Evolutionary conservation across 2,888 invertebrate genomes (phyloP).

Genomic region (Xestobium rufovillosum): DNA sequence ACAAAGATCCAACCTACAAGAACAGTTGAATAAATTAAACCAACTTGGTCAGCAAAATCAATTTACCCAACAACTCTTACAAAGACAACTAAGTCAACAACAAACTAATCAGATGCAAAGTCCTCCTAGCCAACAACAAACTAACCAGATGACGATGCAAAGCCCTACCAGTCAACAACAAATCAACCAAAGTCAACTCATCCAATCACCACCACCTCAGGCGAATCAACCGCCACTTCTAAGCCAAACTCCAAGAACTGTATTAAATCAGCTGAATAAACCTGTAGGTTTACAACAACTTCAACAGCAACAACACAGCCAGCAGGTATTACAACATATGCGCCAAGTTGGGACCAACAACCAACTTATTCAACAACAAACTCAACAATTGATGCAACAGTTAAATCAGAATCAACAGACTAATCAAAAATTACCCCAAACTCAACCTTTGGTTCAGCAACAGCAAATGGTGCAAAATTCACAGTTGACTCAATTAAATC

Average conservation of each 20-base stretch:
- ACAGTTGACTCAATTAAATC: constrained; percentile 38
- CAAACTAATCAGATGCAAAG: constrained; percentile 37
- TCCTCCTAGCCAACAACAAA: too few relatives aligned
- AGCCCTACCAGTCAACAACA: constrained; percentile 43
- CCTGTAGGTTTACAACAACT: constrained; percentile 37
- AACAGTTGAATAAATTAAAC: constrained; percentile 14
- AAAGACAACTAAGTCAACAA: constrained; percentile 37
- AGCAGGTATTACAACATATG: constrained; percentile 22
- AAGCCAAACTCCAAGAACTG: too few relatives aligned
- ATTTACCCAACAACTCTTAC: constrained; percentile 38
- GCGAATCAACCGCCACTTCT: constrained; percentile 22
- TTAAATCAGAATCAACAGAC: constrained; percentile 48
- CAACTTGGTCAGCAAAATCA: constrained; percentile 35
- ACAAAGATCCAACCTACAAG: constrained; percentile 15
- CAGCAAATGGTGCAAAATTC: too few relatives aligned
- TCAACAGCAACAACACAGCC: constrained; percentile 29
- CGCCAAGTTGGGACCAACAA: too few relatives aligned
- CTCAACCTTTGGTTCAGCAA: constrained; percentile 40
- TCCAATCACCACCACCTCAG: neutral
- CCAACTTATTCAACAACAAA: constrained; percentile 21
- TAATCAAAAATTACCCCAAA: constrained; percentile 38
- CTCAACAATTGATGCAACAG: constrained; percentile 40
- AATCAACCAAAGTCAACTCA: constrained; percentile 38
- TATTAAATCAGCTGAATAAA: too few relatives aligned
- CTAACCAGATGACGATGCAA: too few relatives aligned